Conservation (phyloP, 2,797 vertebrate species). For the Arnoldichthys spilopterus region DNA sequence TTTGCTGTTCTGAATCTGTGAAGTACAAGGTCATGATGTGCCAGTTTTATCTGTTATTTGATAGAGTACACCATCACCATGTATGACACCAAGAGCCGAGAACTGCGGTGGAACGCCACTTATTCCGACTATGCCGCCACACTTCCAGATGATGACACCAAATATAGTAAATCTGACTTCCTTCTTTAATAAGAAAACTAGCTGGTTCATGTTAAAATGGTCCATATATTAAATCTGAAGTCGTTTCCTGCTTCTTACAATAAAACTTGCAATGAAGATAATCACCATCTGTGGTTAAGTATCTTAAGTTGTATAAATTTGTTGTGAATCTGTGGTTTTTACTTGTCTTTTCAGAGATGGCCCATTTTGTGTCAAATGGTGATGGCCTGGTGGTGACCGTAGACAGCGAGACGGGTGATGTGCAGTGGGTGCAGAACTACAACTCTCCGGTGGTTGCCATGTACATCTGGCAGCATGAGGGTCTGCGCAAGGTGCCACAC, state of each 20-base stretch:
- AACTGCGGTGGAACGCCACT: constrained; percentile 97
- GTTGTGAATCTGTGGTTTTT: background rate
- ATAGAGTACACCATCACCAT: constrained; percentile 98
- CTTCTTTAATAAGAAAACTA: background rate
- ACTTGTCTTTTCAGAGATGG: constrained; percentile 81
- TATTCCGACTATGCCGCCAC: constrained; percentile 96
- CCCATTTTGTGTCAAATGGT: constrained; percentile 96
- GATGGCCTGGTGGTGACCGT: constrained; percentile 97
- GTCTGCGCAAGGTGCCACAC: constrained; percentile 90
- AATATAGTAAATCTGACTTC: constrained; percentile 85
- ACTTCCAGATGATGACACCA: constrained; percentile 88
- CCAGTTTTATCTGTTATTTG: background rate
- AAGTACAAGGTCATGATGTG: background rate
- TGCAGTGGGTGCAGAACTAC: constrained; percentile 97
- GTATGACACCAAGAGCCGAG: constrained; percentile 97
- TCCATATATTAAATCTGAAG: too few relatives aligned
- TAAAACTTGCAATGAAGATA: too few relatives aligned
- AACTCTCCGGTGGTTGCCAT: constrained; percentile 96
- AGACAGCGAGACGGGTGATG: constrained; percentile 92
- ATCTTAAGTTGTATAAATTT: too few relatives aligned
- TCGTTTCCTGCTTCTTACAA: too few relatives aligned
- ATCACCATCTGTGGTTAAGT: too few relatives aligned
- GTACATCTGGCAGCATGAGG: constrained; percentile 96
- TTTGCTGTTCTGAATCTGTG: background rate
- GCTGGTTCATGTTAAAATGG: too few relatives aligned